Percentiles rank a stretch among this genome's conserved stretches.
Conservation (phyloP, 2,888 invertebrate species). For the Erpobdella octoculata region DNA sequence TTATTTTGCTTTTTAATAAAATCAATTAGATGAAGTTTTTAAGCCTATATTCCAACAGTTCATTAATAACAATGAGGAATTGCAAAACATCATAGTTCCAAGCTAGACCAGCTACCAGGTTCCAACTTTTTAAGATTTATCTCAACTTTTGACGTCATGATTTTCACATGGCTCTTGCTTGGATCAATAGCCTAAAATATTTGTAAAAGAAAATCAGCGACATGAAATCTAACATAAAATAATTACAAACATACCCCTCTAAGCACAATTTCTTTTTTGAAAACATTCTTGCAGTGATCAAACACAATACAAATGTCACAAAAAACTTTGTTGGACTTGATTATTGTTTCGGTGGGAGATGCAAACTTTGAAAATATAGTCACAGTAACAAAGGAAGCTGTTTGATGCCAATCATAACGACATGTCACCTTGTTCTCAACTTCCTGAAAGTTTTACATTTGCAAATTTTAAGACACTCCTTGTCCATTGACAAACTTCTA, state of each 20-base stretch:
- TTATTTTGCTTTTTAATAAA: too few species aligned
- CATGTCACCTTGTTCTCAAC: constrained; percentile 55
- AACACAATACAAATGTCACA: constrained; percentile 69
- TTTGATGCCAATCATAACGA: constrained; percentile 92
- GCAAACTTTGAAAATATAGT: constrained; percentile 85
- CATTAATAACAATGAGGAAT: neutral
- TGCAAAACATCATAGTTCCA: constrained; percentile 49
- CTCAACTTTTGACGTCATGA: constrained; percentile 84
- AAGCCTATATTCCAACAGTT: neutral
- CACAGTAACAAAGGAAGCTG: constrained; percentile 71
- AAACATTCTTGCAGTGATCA: constrained; percentile 61
- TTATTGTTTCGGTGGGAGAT: constrained; percentile 65
- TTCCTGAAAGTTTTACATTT: constrained; percentile 29
- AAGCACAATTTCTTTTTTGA: constrained; percentile 58
- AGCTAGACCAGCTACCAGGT: constrained; percentile 70
- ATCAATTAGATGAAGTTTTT: too few species aligned
- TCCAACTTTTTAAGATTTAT: constrained; percentile 80
- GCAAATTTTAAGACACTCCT: neutral
- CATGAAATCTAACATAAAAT: constrained; percentile 8
- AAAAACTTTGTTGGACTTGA: constrained; percentile 77
- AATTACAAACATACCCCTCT: constrained; percentile 27
- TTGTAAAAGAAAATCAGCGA: too few species aligned
- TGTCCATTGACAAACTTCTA: neutral
- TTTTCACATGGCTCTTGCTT: constrained; percentile 64
- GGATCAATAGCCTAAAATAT: constrained; percentile 69